Percentiles rank a stretch among this genome's conserved stretches.
Evolutionary conservation across 2,888 invertebrate species (phyloP).

Genomic region (Odontothrips loti): DNA sequence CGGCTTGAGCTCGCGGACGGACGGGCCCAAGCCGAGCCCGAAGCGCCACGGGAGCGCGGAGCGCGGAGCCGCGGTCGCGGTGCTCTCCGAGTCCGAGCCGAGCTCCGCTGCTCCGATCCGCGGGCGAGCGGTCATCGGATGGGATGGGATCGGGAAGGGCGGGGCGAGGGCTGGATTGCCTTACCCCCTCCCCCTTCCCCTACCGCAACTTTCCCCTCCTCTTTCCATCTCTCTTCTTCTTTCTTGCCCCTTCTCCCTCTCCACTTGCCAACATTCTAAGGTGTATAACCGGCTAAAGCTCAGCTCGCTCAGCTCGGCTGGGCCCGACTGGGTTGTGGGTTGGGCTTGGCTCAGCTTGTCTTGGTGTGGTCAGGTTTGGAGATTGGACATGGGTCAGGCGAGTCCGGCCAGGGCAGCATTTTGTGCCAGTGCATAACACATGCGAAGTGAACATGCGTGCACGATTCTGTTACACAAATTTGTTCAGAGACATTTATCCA

Average conservation of each 20-base stretch:
- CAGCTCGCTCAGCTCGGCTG: background rate
- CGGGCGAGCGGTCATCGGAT: background rate
- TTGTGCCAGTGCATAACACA: background rate
- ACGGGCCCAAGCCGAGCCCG: background rate
- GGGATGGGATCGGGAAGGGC: background rate
- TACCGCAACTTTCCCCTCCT: background rate
- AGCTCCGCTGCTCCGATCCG: background rate
- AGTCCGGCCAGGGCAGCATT: too few species aligned
- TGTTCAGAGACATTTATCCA: background rate
- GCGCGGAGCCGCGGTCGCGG: background rate
- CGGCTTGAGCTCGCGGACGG: background rate
- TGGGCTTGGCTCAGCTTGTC: too few species aligned
- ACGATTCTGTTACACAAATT: background rate
- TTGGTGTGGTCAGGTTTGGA: too few species aligned
- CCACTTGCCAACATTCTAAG: conserved; percentile 25
- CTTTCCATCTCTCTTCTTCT: background rate
- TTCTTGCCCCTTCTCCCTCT: background rate
- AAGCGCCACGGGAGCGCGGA: background rate
- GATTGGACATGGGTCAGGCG: too few species aligned
- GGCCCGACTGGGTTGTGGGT: background rate
- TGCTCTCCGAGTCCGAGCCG: background rate
- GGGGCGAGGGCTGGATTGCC: background rate
- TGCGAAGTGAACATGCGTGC: background rate
- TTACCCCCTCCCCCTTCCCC: background rate
- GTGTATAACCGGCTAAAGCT: conserved; percentile 17